Conservation (phyloP, 2,888 invertebrate genomes). For the Aspidiotus rigidus region DNA sequence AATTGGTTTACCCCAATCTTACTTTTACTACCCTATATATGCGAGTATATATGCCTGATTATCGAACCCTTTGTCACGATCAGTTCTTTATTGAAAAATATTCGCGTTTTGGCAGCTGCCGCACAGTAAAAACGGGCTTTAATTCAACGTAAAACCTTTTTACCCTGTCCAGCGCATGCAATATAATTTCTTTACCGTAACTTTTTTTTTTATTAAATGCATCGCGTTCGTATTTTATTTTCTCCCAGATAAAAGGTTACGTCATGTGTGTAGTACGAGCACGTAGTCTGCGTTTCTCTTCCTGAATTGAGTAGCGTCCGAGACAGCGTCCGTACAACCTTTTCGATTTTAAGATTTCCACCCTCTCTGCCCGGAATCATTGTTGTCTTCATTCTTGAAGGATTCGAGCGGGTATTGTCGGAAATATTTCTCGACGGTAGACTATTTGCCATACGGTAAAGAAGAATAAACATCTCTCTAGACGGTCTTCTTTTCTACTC, state of each 20-base stretch:
- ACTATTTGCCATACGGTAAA: no score
- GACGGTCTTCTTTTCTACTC: no score
- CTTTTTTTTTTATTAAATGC: slow-evolving; percentile 8
- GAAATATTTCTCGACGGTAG: no score
- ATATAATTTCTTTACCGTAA: no score
- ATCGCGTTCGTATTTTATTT: neutral
- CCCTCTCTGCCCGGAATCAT: slow-evolving; percentile 23
- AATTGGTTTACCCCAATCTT: slow-evolving; percentile 34
- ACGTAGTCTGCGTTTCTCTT: slow-evolving; percentile 4
- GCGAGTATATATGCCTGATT: slow-evolving; percentile 22
- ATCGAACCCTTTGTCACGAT: slow-evolving; percentile 34
- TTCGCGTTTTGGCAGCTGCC: slow-evolving; percentile 20
- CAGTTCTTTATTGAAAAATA: slow-evolving; percentile 28
- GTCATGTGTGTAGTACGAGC: slow-evolving; percentile 15
- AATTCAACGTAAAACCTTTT: slow-evolving; percentile 33
- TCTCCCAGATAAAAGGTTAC: slow-evolving; percentile 24
- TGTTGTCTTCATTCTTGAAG: slow-evolving; percentile 18
- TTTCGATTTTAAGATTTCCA: slow-evolving; percentile 18
- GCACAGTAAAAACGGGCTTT: slow-evolving; percentile 16
- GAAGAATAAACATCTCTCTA: no score
- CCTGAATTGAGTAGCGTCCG: slow-evolving; percentile 11
- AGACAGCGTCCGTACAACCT: slow-evolving; percentile 14
- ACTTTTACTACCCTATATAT: slow-evolving; percentile 31
- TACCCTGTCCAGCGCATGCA: slow-evolving; percentile 22
- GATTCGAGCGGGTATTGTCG: neutral